These are phyloP conservation scores for Sprattus sprattus DNA, from an alignment of 2,113 vertebrate species.

Conservation along the genomic window DNA sequence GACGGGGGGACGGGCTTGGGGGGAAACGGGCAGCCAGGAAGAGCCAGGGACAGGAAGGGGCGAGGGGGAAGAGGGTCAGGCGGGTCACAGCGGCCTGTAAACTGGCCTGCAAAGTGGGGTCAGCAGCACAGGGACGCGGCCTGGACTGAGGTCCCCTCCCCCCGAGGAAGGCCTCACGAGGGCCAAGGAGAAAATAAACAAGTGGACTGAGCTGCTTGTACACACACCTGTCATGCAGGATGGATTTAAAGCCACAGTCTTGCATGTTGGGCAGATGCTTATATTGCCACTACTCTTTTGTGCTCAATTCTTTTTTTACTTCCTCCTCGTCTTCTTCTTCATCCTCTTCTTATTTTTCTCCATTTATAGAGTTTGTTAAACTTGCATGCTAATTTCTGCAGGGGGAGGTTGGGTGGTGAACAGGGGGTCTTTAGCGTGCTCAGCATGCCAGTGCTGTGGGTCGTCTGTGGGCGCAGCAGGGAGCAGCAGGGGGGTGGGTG, in stretches of 20 bases:
- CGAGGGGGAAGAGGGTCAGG: too few relatives aligned
- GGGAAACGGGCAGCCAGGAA: too few relatives aligned
- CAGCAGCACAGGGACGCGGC: neutral
- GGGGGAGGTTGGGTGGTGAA: neutral
- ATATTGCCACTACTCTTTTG: neutral
- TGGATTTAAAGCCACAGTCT: neutral
- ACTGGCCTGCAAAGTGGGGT: too few relatives aligned
- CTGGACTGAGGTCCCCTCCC: neutral
- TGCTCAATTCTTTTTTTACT: neutral
- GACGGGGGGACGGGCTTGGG: too few relatives aligned
- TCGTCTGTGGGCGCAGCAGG: too few relatives aligned
- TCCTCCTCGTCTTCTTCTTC: neutral
- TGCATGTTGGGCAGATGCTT: neutral
- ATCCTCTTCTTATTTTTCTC: neutral
- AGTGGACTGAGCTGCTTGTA: neutral
- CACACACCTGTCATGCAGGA: neutral
- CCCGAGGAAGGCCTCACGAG: neutral
- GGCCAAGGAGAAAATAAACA: neutral
- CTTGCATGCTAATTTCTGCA: neutral
- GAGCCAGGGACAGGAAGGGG: too few relatives aligned
- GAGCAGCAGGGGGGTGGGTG: slow-evolving; percentile 18
- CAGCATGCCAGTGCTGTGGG: too few relatives aligned
- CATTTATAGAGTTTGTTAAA: neutral
- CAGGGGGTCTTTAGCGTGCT: too few relatives aligned
- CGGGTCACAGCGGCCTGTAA: too few relatives aligned